A percentile compares a stretch with the other conserved stretches of the same genome.
Conservation (phyloP, 2,797 vertebrate genomes). For the Channallabes apus region DNA sequence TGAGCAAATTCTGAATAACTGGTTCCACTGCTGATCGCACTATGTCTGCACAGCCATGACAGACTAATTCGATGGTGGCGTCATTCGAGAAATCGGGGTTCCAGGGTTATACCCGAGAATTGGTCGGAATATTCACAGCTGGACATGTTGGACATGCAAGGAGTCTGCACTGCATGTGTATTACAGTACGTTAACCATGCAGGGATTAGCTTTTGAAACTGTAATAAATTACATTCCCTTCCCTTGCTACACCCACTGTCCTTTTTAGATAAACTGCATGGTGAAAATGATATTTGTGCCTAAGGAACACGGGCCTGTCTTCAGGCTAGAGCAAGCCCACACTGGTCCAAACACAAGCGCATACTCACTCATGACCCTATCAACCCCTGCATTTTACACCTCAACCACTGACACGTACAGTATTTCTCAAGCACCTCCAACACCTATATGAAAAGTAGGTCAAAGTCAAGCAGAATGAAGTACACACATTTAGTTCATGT, state of each 20-base stretch:
- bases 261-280: slow-evolving; percentile 1
- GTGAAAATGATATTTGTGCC: slow-evolving; percentile 43
- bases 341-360: slow-evolving; percentile 39
- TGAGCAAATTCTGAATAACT: too few species aligned
- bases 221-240: background rate
- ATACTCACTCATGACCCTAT: slow-evolving; percentile 39
- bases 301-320: slow-evolving; percentile 33
- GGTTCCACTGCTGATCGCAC: too few species aligned
- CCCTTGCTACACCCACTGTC: slow-evolving; percentile 6
- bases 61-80: too few species aligned
- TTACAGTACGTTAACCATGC: background rate
- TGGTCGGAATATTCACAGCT: too few species aligned
- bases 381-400: slow-evolving; percentile 26
- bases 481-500: background rate
- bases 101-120: too few species aligned
- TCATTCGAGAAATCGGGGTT: too few species aligned
- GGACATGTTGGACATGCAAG: too few species aligned
- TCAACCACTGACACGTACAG: background rate
- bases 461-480: background rate
- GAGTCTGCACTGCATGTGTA: too few species aligned
- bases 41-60: too few species aligned
- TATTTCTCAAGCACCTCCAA: slow-evolving; percentile 11
- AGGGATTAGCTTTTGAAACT: background rate
- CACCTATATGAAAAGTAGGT: background rate
- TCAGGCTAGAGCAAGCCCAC: slow-evolving; percentile 43